Evolutionary conservation across 2,888 invertebrate species (phyloP).

Genomic region (Tipula unca): DNA sequence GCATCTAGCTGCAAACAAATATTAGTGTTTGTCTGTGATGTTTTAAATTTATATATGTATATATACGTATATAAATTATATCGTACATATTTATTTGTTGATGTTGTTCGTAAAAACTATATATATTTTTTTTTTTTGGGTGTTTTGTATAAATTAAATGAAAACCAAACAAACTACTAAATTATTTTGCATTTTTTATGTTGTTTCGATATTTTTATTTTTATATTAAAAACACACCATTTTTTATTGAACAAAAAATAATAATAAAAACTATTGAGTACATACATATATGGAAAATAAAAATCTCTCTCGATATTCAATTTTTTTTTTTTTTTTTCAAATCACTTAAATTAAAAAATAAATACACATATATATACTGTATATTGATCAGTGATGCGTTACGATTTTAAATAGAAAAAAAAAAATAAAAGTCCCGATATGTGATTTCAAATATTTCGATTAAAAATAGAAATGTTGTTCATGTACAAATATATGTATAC

Average conservation of each 20-base stretch:
- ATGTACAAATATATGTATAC: background rate
- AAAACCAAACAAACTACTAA: background rate
- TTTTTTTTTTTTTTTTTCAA: background rate
- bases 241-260: background rate
- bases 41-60: background rate
- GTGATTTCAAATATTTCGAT: background rate
- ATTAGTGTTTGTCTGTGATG: background rate
- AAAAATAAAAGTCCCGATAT: background rate
- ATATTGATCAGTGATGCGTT: background rate
- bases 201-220: background rate
- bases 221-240: background rate
- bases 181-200: background rate
- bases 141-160: background rate
- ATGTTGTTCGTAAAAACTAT: background rate
- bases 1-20: background rate
- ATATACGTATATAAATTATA: no score
- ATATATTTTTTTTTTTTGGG: background rate
- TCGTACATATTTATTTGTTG: background rate
- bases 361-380: background rate
- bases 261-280: background rate
- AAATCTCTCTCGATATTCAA: background rate
- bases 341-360: background rate
- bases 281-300: background rate
- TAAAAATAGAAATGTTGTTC: background rate
- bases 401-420: background rate